Conservation (phyloP, 2,113 vertebrate species). For the Bos javanicus region DNA sequence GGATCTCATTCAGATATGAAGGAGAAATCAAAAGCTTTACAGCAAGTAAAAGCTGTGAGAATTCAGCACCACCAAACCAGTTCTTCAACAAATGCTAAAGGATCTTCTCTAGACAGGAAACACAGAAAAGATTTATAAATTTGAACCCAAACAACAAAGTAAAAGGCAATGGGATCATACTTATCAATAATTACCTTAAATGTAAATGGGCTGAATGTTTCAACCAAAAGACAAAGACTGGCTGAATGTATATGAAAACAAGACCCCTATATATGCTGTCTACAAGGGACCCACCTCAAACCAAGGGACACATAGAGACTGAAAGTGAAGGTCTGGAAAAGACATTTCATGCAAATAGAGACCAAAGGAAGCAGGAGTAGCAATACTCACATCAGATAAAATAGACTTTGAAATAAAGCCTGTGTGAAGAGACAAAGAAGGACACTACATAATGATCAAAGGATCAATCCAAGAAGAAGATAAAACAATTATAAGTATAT, state of each 20-base stretch:
- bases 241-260: not conserved
- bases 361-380: not conserved
- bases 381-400: not conserved
- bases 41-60: not conserved
- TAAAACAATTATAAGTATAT: not conserved
- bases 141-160: not conserved
- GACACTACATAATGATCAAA: not conserved
- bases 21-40: not conserved
- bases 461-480: not conserved
- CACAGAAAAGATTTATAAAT: not conserved
- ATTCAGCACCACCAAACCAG: not conserved
- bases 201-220: not conserved
- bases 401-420: not conserved
- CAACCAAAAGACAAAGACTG: not conserved
- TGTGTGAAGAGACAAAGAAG: not conserved
- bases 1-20: not conserved
- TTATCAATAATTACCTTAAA: not conserved
- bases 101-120: not conserved
- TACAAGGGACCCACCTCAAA: not conserved
- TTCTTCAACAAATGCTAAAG: not conserved
- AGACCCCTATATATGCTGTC: not conserved
- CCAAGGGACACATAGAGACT: not conserved
- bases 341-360: not conserved
- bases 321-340: not conserved
- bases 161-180: not conserved